Conservation (phyloP, 2,113 vertebrate genomes). For the Python bivittatus region DNA sequence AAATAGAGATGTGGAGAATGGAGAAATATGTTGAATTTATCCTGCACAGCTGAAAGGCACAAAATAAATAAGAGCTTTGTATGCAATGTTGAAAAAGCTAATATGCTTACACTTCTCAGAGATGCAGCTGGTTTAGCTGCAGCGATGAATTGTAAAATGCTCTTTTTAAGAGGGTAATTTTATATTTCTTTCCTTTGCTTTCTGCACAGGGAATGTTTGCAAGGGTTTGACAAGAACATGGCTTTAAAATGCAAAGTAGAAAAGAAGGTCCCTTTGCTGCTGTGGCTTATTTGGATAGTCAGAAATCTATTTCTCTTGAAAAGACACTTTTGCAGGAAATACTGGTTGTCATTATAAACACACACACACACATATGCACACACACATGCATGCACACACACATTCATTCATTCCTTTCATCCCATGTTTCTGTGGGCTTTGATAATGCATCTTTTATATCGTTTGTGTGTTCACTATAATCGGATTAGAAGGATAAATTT, state of each 20-base stretch:
- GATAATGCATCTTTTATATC: not conserved
- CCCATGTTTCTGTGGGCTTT: slow-evolving; percentile 18
- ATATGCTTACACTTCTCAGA: slow-evolving; percentile 47
- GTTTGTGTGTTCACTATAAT: not conserved
- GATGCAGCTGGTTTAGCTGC: slow-evolving; percentile 58
- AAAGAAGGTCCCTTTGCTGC: slow-evolving; percentile 21
- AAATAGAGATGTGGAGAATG: not conserved
- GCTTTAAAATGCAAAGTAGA: slow-evolving; percentile 30
- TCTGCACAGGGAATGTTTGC: slow-evolving; percentile 49
- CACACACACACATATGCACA: not conserved
- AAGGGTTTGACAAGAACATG: slow-evolving; percentile 29
- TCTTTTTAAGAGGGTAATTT: slow-evolving; percentile 57
- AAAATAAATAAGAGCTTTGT: slow-evolving; percentile 62
- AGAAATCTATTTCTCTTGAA: slow-evolving; percentile 22
- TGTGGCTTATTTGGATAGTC: slow-evolving; percentile 45
- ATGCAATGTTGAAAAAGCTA: slow-evolving; percentile 41
- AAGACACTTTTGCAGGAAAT: not conserved
- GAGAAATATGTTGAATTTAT: slow-evolving; percentile 6
- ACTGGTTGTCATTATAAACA: not conserved
- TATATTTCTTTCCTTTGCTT: slow-evolving; percentile 16
- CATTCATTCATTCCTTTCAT: slow-evolving; percentile 23
- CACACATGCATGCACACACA: not conserved
- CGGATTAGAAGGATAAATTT: slow-evolving; percentile 10
- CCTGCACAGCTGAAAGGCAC: slow-evolving; percentile 45
- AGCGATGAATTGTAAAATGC: slow-evolving; percentile 60